Percentiles rank a stretch among this genome's conserved stretches.
Evolutionary conservation across 2,888 invertebrate genomes (phyloP).

Genomic region (Thecophora atra): DNA sequence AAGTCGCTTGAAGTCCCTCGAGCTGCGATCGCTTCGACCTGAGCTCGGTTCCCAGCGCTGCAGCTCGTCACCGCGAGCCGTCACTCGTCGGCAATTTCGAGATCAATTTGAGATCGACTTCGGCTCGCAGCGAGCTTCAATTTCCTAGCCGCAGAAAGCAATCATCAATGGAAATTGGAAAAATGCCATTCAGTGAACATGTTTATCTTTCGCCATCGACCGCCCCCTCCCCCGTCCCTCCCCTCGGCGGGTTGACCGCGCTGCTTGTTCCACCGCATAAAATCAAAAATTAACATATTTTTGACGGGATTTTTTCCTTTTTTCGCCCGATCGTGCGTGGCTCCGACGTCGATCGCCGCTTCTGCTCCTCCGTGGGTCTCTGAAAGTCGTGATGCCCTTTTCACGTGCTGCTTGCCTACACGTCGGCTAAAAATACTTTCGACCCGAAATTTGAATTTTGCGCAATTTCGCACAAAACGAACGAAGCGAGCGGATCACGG

Average conservation of each 20-base stretch:
- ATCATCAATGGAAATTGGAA: slow-evolving; percentile 25
- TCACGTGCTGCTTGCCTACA: slow-evolving; percentile 35
- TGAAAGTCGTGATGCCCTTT: slow-evolving; percentile 42
- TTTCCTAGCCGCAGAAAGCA: slow-evolving; percentile 36
- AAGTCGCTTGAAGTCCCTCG: too few relatives aligned
- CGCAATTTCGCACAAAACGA: slow-evolving; percentile 40
- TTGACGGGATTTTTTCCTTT: background rate
- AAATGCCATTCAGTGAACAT: background rate
- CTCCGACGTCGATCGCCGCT: slow-evolving; percentile 9
- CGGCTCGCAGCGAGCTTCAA: too few relatives aligned
- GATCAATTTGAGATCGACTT: slow-evolving; percentile 33
- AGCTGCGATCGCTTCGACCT: too few relatives aligned
- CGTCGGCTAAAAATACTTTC: slow-evolving; percentile 41
- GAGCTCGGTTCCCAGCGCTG: slow-evolving; percentile 19
- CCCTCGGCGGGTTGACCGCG: slow-evolving; percentile 17
- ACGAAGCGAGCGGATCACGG: slow-evolving; percentile 12
- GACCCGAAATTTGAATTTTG: slow-evolving; percentile 43
- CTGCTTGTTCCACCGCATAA: slow-evolving; percentile 18
- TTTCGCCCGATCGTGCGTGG: slow-evolving; percentile 32
- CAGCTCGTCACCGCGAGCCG: slow-evolving; percentile 17
- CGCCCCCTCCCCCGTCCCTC: too few relatives aligned
- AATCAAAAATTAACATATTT: slow-evolving; percentile 39
- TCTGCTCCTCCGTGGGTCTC: slow-evolving; percentile 5
- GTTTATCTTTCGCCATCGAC: background rate
- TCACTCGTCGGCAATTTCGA: slow-evolving; percentile 31